Evolutionary conservation across 2,797 vertebrate species (phyloP), one percentile per base, ranked within the genome.

Genomic region (Tolypeutes matacus): DNA sequence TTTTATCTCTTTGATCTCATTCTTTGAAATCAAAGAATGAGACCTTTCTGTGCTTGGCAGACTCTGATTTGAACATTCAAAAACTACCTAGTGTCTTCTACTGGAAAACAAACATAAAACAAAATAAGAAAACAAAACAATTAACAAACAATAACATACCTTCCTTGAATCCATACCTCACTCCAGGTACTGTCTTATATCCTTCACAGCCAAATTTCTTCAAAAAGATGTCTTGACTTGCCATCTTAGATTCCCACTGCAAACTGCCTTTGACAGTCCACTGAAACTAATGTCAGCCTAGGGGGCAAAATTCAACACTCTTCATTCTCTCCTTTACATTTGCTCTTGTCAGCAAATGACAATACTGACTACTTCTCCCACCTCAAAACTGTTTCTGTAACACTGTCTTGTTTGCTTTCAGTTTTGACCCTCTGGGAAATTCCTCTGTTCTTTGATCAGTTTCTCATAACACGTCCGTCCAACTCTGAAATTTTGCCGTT

Each of bases 1-100:
- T 89, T 81, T 89, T 58, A 60, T 62, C 21, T 81, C 90, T 95
- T 93, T 96, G 95, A 96, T 90, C 85, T 90, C 27, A 39, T 86
- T 62, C 92, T 88, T 88, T 94, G 70, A 94, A 94, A 88, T 39
- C 39, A 39, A 39, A 39, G 39, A 39, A 39, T 94, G 70, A 94
- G 94, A 88, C n/a, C 7, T 83, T 86, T 39, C 58, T 92, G 46
- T 87, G 15, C 65, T 65, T 29, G 12, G 29, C 36, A 34, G 56
- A 86, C 53, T 29, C 51, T 77, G 72, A 51, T 8, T 34, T 39
- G 75, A 56, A 73, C 75, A 53, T 31, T 53, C 29, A 81, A 73
- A 73, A 4, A n/a, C 20, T 60, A 31, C 42, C 75, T 36, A 31
- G 88, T 83, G n/a, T 67, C 75, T 86, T 84, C 69, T n/a, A 70